Conservation (phyloP, 2,797 vertebrate species). For the Sebastes alutus region DNA sequence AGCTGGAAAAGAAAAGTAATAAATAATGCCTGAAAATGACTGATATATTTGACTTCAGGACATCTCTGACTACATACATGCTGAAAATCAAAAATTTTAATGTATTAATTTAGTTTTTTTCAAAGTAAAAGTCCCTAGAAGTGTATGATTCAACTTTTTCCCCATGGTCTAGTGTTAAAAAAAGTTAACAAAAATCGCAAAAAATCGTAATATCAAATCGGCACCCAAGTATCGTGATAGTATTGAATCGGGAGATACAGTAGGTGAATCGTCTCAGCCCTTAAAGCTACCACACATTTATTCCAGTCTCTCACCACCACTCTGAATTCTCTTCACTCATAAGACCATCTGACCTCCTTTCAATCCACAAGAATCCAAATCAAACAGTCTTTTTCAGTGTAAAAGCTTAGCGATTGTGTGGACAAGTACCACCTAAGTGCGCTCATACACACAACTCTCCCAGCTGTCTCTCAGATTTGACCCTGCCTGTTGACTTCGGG, state of each 20-base stretch:
- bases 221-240: too few species aligned
- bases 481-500: conserved; percentile 72
- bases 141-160: too few species aligned
- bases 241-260: rapidly evolving
- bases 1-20: too few species aligned
- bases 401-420: conserved; percentile 46
- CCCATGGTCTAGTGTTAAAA: too few species aligned
- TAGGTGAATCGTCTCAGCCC: background rate
- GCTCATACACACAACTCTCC: conserved; percentile 37
- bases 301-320: background rate
- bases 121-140: too few species aligned
- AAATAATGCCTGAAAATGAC: too few species aligned
- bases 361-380: conserved; percentile 59
- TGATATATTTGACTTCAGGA: too few species aligned
- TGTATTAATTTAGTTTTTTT: too few species aligned
- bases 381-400: conserved; percentile 53
- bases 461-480: conserved; percentile 66
- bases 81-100: rapidly evolving
- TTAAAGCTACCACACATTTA: background rate
- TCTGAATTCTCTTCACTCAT: conserved; percentile 31
- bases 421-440: conserved; percentile 55
- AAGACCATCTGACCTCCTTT: conserved; percentile 24
- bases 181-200: too few species aligned
- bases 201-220: rapidly evolving
- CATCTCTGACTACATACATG: too few species aligned